These are phyloP conservation scores for Yoshiicerus persimilis DNA, from an alignment of 1,140 invertebrate species.

Conservation along the genomic window DNA sequence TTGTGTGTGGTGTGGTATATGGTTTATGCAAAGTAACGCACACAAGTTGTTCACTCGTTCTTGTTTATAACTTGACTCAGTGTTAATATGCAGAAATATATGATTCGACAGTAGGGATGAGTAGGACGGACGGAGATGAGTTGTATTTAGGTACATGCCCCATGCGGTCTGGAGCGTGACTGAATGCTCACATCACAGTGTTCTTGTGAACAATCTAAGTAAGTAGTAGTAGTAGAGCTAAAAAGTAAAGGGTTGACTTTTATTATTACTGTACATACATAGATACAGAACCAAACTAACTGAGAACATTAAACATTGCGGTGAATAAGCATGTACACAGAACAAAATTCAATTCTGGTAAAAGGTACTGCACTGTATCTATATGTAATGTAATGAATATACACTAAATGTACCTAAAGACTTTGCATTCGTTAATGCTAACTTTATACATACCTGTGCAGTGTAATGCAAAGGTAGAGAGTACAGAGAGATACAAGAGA, in stretches of 20 bases:
- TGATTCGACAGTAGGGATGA: not conserved
- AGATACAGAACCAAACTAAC: no score
- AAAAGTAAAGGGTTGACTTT: constrained; percentile 12
- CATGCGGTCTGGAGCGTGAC: constrained; percentile 43
- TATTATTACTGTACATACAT: not conserved
- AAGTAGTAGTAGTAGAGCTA: not conserved
- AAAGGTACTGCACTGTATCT: not conserved
- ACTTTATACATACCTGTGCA: not conserved
- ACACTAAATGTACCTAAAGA: not conserved
- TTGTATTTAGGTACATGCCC: constrained; percentile 30
- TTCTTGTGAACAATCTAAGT: not conserved
- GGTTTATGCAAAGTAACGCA: not conserved
- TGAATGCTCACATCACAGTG: constrained; percentile 23
- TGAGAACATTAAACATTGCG: no score
- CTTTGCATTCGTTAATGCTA: not conserved
- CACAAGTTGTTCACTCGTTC: not conserved
- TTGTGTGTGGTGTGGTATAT: not conserved
- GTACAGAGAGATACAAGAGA: not conserved
- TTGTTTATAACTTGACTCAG: not conserved
- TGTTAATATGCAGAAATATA: not conserved
- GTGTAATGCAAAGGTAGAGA: not conserved
- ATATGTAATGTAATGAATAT: not conserved
- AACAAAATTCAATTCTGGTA: not conserved
- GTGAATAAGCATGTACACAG: no score
- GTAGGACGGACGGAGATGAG: constrained; percentile 9